Base-by-base conservation (phyloP, 2,113 vertebrate genomes). In the Aythya baeri region DNA sequence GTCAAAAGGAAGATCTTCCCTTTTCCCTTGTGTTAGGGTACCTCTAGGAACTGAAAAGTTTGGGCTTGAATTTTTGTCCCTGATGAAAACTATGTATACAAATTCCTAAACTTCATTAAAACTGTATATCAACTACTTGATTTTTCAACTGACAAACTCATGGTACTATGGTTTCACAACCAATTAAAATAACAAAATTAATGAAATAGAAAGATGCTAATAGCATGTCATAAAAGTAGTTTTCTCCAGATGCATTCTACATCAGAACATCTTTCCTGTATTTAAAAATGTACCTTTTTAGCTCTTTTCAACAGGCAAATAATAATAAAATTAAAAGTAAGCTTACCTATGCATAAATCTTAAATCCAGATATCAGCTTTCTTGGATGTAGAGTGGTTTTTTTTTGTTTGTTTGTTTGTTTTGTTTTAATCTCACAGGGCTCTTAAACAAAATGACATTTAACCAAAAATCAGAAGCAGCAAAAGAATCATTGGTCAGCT, bases 151-250 rank as follows among this genome's bases (percentile, higher is more conserved):
- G 62, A 81, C 7, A 89, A 88, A 20, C 59, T 66, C 31, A 72
- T 49, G 67, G 52, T 41, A 16, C 27, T 68, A n/a, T 58, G 22
- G 18, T 88, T 94, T 94, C 73, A 49, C 58, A 86, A 72, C 27
- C 29, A 85, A 72, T 88, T 91, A 78, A 82, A 89, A 85, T 86
- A 94, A 34, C 25, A 92, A 74, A 94, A 90, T 52, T 83, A 95
- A 96, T 89, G 88, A 89, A 96, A 93, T 15, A 91, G 59, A 95
- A 90, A 85, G 61, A 79, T 58, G 34, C 15, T 88, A 91, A 80
- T 38, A 71, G 41, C 43, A 70, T 95, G 88, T 90, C 86, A 86
- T 94, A 83, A 88, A 88, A 83, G 23, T 55, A 61, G 38, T 49
- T 66, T 17, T 89, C 82, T 97, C 75, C 46, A 89, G 83, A 89